Percentiles rank a stretch among this genome's conserved stretches.
Conservation (phyloP, 2,113 vertebrate genomes). For the Laterallus jamaicensis region DNA sequence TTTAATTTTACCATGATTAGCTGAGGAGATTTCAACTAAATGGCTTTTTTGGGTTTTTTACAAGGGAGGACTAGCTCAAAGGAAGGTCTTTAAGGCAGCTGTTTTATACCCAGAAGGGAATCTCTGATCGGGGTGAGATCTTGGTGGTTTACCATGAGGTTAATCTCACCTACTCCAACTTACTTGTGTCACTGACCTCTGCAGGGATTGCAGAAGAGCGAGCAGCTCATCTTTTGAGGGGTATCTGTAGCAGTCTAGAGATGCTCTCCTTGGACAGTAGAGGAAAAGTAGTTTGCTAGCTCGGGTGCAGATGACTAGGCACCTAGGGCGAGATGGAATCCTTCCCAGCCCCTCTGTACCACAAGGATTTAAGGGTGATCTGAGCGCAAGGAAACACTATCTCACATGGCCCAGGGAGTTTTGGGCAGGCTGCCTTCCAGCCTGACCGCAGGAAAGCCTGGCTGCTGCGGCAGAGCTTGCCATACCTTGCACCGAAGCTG, state of each 20-base stretch:
- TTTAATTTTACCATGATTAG: background rate
- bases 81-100: background rate
- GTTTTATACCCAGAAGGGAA: background rate
- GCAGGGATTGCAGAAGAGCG: background rate
- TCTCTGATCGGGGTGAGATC: background rate
- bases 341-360: background rate
- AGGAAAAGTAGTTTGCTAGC: background rate
- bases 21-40: background rate
- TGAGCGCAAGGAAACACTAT: background rate
- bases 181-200: background rate
- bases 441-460: background rate
- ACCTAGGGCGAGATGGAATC: background rate
- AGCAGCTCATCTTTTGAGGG: background rate
- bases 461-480: background rate
- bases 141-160: background rate
- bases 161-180: background rate
- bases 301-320: fast-evolving
- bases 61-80: background rate
- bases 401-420: background rate
- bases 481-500: background rate
- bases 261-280: background rate
- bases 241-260: background rate
- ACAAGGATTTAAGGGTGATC: background rate
- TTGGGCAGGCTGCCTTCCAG: background rate
- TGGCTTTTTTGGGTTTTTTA: background rate